phyloP scores from a whole-genome alignment of 2,113 vertebrate species.

The Oceanodroma tethys region DNA sequence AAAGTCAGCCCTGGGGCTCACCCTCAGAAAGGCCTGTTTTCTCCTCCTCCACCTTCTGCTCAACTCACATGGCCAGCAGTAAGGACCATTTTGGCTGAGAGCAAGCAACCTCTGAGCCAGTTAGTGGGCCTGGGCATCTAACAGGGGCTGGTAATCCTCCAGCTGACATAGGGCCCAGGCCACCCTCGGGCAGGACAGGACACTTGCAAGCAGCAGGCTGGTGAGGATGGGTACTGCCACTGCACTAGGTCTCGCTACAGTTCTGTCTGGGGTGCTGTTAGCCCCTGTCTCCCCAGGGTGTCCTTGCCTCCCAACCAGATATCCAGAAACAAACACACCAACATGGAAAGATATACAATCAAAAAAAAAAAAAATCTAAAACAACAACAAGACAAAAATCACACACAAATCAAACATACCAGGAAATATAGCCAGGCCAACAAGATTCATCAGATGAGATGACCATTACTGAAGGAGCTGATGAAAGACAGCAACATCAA shows the following conservation, averaged over 20 bases:
- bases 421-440: neutral
- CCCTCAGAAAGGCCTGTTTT: neutral
- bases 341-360: rapidly evolving
- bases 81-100: neutral
- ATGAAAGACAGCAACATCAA: neutral
- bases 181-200: neutral
- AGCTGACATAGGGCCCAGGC: rapidly evolving
- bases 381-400: neutral
- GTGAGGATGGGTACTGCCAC: neutral
- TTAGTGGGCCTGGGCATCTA: no score
- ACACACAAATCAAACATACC: neutral
- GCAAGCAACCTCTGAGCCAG: neutral
- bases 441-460: neutral
- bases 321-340: neutral
- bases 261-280: neutral
- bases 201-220: neutral
- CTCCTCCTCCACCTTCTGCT: neutral
- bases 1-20: neutral
- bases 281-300: no score
- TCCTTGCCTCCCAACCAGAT: neutral
- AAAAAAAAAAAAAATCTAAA: neutral
- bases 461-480: neutral
- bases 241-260: rapidly evolving
- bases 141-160: neutral
- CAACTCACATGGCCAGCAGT: rapidly evolving